Conservation (phyloP, 2,797 vertebrate species). For the Lindbergichthys nudifrons region DNA sequence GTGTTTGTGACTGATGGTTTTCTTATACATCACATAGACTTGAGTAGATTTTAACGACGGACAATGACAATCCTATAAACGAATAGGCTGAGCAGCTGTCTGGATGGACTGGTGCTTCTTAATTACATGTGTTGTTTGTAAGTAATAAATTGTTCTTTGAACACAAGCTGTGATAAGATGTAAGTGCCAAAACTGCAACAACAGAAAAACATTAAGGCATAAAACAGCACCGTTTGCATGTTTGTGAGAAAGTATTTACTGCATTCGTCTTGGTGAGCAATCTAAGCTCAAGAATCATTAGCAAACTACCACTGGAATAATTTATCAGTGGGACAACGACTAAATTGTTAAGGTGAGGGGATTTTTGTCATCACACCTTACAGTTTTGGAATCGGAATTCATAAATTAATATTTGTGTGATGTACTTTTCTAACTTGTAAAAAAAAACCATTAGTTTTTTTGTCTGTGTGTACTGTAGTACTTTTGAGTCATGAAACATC, state of each 20-base stretch:
- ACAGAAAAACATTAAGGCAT: neutral
- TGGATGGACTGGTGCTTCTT: constrained; percentile 3
- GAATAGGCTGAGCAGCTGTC: neutral
- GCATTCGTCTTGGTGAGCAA: no score
- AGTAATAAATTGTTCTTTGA: neutral
- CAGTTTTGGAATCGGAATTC: no score
- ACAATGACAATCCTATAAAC: constrained; percentile 2
- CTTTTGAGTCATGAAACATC: neutral
- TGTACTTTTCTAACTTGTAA: no score
- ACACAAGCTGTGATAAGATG: neutral
- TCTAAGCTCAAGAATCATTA: no score
- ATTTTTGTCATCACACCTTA: no score
- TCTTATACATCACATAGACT: neutral
- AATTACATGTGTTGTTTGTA: constrained; percentile 9
- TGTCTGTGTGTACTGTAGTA: neutral
- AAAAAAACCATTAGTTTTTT: neutral
- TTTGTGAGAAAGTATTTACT: no score
- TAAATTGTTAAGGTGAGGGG: no score
- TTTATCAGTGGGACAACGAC: no score
- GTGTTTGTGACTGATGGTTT: constrained; percentile 18
- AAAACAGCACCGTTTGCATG: neutral
- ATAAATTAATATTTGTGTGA: no score
- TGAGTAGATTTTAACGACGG: neutral
- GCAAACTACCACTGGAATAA: no score
- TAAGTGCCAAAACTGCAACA: neutral